Conservation (phyloP, 2,888 invertebrate genomes). For the Idaea straminata region DNA sequence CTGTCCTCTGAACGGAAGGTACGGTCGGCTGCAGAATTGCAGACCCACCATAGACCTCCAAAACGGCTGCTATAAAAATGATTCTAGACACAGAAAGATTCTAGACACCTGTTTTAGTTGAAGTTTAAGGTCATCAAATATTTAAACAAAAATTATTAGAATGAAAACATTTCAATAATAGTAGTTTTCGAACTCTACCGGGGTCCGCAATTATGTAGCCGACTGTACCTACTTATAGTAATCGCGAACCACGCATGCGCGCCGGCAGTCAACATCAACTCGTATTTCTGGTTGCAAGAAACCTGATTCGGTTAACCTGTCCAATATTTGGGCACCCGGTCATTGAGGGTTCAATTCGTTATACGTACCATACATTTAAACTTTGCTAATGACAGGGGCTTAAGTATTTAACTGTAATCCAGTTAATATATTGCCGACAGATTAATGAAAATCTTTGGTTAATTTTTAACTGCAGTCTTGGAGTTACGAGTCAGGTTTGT, state of each 20-base stretch:
- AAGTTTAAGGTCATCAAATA: no score
- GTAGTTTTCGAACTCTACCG: no score
- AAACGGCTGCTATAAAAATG: no score
- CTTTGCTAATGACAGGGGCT: background rate
- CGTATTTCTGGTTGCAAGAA: conserved; percentile 28
- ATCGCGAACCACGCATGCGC: conserved; percentile 20
- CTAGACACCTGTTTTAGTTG: no score
- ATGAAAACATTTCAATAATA: no score
- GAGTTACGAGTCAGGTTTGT: background rate
- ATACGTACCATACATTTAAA: background rate
- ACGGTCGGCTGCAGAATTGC: no score
- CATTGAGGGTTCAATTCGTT: conserved; percentile 36
- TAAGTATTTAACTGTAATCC: background rate
- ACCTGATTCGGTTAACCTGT: conserved; percentile 36
- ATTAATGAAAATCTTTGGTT: background rate
- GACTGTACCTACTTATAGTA: conserved; percentile 14
- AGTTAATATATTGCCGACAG: background rate
- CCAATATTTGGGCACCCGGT: conserved; percentile 52
- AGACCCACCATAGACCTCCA: no score
- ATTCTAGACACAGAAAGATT: no score
- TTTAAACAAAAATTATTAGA: no score
- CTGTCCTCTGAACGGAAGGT: no score
- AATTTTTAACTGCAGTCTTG: background rate
- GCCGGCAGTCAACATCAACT: conserved; percentile 28
- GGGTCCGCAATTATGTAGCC: no score